phyloP scores from a whole-genome alignment of 2,888 invertebrate genomes.

The Drosophila neonasuta region DNA sequence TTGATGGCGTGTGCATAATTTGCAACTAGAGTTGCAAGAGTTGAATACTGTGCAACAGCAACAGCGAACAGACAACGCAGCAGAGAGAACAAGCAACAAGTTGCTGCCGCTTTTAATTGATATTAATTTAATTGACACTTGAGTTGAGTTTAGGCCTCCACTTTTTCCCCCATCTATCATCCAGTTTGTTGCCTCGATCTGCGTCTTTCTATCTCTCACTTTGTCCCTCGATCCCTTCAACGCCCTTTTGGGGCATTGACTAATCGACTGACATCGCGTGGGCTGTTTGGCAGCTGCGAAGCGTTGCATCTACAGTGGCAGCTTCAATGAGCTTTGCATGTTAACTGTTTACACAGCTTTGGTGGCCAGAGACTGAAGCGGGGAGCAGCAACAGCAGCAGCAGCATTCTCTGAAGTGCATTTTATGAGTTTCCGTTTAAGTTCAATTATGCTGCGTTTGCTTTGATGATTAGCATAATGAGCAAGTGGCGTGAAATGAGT shows the following conservation, averaged over 20 bases:
- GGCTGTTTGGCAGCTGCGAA: slow-evolving; percentile 54
- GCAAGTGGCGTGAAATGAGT: slow-evolving; percentile 48
- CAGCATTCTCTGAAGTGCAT: slow-evolving; percentile 49
- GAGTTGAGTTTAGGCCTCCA: slow-evolving; percentile 59
- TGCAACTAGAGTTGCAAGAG: slow-evolving; percentile 51
- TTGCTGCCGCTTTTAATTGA: slow-evolving; percentile 74
- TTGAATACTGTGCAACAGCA: slow-evolving; percentile 37
- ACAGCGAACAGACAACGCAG: slow-evolving; percentile 34
- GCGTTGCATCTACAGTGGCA: slow-evolving; percentile 41
- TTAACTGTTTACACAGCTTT: slow-evolving; percentile 15
- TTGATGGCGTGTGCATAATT: slow-evolving; percentile 75
- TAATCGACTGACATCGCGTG: slow-evolving; percentile 63
- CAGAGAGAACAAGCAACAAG: slow-evolving; percentile 56
- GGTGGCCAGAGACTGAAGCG: not conserved
- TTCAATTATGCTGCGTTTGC: slow-evolving; percentile 60
- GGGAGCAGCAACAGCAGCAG: not conserved
- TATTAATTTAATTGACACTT: slow-evolving; percentile 77
- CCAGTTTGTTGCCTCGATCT: not conserved
- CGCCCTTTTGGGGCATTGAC: slow-evolving; percentile 40
- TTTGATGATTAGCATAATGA: slow-evolving; percentile 57
- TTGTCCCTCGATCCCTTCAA: not conserved
- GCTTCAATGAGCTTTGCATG: slow-evolving; percentile 25
- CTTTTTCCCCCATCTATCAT: slow-evolving; percentile 26
- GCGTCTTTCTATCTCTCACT: not conserved
- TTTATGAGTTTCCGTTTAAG: slow-evolving; percentile 73